A percentile compares a stretch with the other conserved stretches of the same genome.
Evolutionary conservation across 2,797 vertebrate genomes (phyloP).

Genomic region (Hyperoplus lanceolatus): DNA sequence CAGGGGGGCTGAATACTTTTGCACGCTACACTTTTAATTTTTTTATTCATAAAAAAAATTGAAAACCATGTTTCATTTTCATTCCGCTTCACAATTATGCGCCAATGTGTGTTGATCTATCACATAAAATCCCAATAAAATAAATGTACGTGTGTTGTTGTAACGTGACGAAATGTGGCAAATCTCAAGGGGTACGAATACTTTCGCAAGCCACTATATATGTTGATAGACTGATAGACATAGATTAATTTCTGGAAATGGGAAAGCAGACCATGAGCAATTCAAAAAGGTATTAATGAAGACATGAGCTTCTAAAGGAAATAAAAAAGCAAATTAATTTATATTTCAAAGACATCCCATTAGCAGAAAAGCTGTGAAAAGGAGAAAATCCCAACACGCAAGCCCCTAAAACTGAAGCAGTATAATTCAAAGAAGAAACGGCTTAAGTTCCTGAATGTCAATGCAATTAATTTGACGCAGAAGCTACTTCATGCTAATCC

Average conservation of each 20-base stretch:
- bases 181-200: too few species aligned
- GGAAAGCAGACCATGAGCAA: constrained; percentile 1
- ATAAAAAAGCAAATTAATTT: not conserved
- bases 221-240: not conserved
- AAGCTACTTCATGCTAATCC: constrained; percentile 19
- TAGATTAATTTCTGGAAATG: not conserved
- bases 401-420: not conserved
- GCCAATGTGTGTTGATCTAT: too few species aligned
- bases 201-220: too few species aligned
- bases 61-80: too few species aligned
- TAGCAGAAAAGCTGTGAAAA: not conserved
- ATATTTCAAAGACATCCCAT: constrained; percentile 19
- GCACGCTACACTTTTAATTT: too few species aligned
- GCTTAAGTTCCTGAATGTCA: constrained; percentile 17
- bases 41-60: too few species aligned
- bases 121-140: too few species aligned
- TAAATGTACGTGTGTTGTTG: too few species aligned
- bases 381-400: not conserved
- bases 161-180: too few species aligned
- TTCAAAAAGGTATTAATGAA: not conserved
- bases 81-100: too few species aligned
- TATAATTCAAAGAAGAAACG: constrained; percentile 13
- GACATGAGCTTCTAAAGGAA: constrained; percentile 19
- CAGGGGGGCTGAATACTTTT: too few species aligned
- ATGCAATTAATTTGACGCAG: constrained; percentile 26